Percentiles rank a stretch among this genome's conserved stretches.
Conservation (phyloP, 2,113 vertebrate species). For the Aviceda subcristata region DNA sequence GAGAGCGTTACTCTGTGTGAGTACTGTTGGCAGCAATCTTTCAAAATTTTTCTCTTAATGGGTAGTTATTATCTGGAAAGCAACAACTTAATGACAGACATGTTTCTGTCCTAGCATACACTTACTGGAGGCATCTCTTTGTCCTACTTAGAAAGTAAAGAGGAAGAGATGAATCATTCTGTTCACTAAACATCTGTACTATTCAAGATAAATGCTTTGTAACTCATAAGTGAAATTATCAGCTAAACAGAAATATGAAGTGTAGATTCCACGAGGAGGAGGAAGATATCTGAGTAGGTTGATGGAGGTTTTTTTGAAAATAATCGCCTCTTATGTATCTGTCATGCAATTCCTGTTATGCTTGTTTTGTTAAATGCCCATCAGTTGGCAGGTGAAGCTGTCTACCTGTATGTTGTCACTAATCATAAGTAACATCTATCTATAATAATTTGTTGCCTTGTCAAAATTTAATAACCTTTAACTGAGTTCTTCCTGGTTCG, state of each 20-base stretch:
- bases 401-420: background rate
- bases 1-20: background rate
- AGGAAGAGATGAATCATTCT: constrained; percentile 56
- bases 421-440: background rate
- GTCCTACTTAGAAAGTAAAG: background rate
- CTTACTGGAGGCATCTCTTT: constrained; percentile 36
- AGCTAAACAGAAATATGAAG: constrained; percentile 20
- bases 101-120: constrained; percentile 1
- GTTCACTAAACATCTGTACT: constrained; percentile 57
- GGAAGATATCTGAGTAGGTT: background rate
- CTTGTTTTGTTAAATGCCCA: background rate
- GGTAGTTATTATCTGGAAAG: constrained; percentile 44
- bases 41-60: constrained; percentile 16
- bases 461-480: background rate
- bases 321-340: background rate
- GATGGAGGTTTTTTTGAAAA: background rate
- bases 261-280: background rate
- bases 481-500: background rate
- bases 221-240: constrained; percentile 4
- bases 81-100: constrained; percentile 37
- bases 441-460: background rate
- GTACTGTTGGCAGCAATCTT: constrained; percentile 21
- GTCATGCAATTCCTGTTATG: background rate
- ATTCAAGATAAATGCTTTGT: constrained; percentile 59
- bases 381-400: background rate